Evolutionary conservation across 37 sponge, comb jelly and placozoan species (phyloP).

Genomic region (Spongia lamella): DNA sequence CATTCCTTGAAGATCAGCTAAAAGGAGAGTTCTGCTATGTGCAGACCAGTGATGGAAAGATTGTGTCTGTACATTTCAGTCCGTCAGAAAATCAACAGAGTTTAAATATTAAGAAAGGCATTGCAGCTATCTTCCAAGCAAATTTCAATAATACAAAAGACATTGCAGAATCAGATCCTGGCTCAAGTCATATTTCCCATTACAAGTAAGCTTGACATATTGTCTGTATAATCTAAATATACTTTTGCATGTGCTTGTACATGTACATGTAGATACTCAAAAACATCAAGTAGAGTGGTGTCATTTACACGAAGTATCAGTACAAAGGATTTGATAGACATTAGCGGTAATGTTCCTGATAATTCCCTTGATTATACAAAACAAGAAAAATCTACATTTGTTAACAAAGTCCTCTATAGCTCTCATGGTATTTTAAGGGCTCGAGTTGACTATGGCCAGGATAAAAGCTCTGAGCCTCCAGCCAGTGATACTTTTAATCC

Average conservation of each 20-base stretch:
- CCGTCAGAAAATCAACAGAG: slow-evolving; percentile 10
- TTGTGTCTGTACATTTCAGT: slow-evolving; percentile 28
- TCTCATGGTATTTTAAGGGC: too few species aligned
- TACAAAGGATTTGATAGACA: neutral
- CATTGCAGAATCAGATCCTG: slow-evolving; percentile 25
- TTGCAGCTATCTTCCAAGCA: slow-evolving; percentile 55
- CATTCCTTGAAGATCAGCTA: too few species aligned
- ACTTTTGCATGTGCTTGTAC: neutral
- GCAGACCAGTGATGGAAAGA: slow-evolving; percentile 39
- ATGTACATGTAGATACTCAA: neutral
- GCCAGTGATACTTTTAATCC: too few species aligned
- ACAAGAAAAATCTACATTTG: neutral
- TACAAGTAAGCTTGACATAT: slow-evolving; percentile 15
- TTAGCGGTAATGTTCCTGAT: neutral
- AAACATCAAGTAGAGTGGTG: too few species aligned
- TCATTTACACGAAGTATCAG: too few species aligned
- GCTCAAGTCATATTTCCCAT: slow-evolving; percentile 18
- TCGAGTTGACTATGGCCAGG: too few species aligned
- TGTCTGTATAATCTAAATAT: neutral
- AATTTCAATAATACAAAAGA: slow-evolving; percentile 30
- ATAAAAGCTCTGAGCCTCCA: too few species aligned
- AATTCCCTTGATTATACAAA: neutral
- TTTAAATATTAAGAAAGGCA: slow-evolving; percentile 57
- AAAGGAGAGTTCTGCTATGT: too few species aligned
- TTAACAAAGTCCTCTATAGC: too few species aligned